Base-by-base conservation (phyloP, 2,888 invertebrate genomes). In the Drosophila pegasa region DNA sequence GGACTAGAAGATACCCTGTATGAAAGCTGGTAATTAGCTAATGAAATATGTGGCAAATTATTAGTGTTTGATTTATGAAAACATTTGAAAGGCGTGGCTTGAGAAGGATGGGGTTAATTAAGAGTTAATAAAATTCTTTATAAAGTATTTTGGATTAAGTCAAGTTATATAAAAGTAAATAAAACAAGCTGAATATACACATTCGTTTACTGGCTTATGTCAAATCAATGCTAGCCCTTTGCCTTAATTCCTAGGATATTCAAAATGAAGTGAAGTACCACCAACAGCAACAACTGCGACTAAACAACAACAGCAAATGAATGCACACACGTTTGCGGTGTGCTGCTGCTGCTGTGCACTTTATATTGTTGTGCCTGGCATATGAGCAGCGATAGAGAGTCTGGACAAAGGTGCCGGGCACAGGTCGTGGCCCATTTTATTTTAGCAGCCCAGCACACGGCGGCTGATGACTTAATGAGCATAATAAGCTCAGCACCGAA, bases 391-490 rank as follows among this genome's bases (percentile, higher is more conserved):
- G 55, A 43, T 43, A 35, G 33, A 16, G 41, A 40, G 41, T 40
- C 71, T 50, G 61, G 41, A 50, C 45, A 40, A 41, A 43, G 55
- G 50, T 59, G 38, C 52, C 18, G 61, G 37, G 25, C 54, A 55
- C 65, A 41, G 56, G 68, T 45, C 51, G 65, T 66, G 71, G 48
- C 48, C 48, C 58, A 68, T 74, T 71, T 79, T 68, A 68, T 60
- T 65, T 55, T 35, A 27, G 51, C 45, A 47, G 31, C n/a, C 25
- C 41, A 14, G 3, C 6, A 10, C 52, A 9, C 35, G 54, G 57
- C 50, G 60, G 70, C 75, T 87, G 88, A 86, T 86, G 86, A 88
- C 86, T 86, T 88, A 86, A 86, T 86, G 86, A 86, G 85, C 77
- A 85, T 86, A 87, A 86, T 86, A 81, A 88, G 88, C 88, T 81